Conservation (phyloP, 2,797 vertebrate genomes). For the Phaenicophaeus curvirostris region DNA sequence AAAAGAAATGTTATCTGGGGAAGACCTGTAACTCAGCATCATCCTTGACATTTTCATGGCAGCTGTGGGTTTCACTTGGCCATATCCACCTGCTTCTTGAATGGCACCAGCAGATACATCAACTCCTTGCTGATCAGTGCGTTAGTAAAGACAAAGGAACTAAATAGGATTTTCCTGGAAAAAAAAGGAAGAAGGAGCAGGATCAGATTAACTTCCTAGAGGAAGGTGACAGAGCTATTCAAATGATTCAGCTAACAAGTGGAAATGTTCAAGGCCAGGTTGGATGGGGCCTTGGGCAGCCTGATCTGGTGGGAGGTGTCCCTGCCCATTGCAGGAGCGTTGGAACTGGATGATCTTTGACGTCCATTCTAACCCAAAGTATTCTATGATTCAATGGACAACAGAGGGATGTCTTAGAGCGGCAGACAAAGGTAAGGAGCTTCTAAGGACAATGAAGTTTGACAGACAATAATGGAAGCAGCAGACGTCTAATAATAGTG, state of each 20-base stretch:
- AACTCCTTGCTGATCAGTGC: not conserved
- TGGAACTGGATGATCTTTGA: no score
- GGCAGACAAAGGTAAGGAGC: not conserved
- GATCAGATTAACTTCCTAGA: not conserved
- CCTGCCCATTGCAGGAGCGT: no score
- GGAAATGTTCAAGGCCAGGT: no score
- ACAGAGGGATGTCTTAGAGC: not conserved
- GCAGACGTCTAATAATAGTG: conserved; percentile 26
- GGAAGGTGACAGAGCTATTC: not conserved
- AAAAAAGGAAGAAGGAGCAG: not conserved
- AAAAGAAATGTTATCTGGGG: not conserved
- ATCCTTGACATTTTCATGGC: not conserved
- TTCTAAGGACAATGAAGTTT: not conserved
- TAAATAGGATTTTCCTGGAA: not conserved
- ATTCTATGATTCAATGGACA: no score
- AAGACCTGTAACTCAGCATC: not conserved
- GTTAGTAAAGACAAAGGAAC: not conserved
- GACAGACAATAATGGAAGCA: conserved; percentile 7
- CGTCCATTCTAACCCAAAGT: no score
- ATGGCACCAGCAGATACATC: not conserved
- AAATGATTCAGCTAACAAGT: not conserved
- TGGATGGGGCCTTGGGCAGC: no score
- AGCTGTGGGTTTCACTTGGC: not conserved
- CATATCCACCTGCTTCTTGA: not conserved
- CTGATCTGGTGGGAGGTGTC: no score